Evolutionary conservation across 92 coral and sea anemone genomes (phyloP), one percentile per base, ranked within the genome.

Genomic region (Blastomussa wellsi): DNA sequence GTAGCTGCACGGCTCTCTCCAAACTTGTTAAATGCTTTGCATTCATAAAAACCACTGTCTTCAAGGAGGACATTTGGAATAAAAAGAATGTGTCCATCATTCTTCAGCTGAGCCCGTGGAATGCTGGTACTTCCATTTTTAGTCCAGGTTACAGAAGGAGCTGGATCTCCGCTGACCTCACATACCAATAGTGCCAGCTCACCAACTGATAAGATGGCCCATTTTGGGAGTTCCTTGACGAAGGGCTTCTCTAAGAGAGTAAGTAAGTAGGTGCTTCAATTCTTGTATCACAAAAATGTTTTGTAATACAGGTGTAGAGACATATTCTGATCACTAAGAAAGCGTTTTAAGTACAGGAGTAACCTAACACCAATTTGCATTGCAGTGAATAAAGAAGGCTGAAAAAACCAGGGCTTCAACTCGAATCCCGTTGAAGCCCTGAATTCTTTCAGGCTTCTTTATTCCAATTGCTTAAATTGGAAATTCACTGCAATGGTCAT

Each of bases 11-110:
- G 52, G 82, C 70, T 57, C 26, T 78, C 82, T 36, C 72, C 82
- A 78, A 78, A 78, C 82, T 55, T 59, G 52, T 78, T 78, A 5
- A 36, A 37, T 37, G 82, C 82, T 55, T 37, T 59, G 49, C 82
- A 78, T 24, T 59, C 53, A 57, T 78, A 78, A 53, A 57, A 24
- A n/a, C 82, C 82, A 10, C 41, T 57, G 35, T 59, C 82, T 24
- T 35, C 12, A 57, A 52, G 38, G 12, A 59, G 29, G 10, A 78
- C 71, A 36, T 59, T 20, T 36, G 9, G 22, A 17, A 78, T 78
- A 24, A 78, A 51, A n/a, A 78, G 70, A 22, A 55, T 44, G 9
- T 51, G 48, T 1, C 51, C 72, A n/a, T 57, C 24, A 5, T 78
- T 78, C 82, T 37, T 37, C 22, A 78, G n/a, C n/a, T 60, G 71